Conservation (phyloP, 2,888 invertebrate genomes). For the Julus scanicus region DNA sequence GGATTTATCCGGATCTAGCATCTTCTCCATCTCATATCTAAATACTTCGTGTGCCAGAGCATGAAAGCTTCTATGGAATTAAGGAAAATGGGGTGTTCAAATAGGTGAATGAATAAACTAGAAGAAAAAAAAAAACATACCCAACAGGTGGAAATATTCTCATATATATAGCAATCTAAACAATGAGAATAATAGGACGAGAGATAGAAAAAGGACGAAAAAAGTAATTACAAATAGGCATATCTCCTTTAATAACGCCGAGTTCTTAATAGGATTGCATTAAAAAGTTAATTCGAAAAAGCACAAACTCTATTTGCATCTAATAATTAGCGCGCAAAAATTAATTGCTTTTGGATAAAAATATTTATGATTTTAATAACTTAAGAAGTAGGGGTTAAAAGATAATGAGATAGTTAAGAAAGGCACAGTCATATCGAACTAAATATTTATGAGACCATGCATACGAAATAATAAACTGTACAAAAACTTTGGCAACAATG, state of each 20-base stretch:
- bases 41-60: slow-evolving; percentile 36
- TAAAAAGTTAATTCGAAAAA: slow-evolving; percentile 47
- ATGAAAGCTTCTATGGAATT: slow-evolving; percentile 43
- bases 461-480: not conserved
- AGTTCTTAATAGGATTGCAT: slow-evolving; percentile 40
- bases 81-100: slow-evolving; percentile 34
- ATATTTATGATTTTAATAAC: slow-evolving; percentile 38
- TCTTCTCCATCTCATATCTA: not conserved
- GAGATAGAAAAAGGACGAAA: slow-evolving; percentile 13
- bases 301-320: slow-evolving; percentile 32
- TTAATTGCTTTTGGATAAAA: slow-evolving; percentile 29
- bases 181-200: slow-evolving; percentile 5
- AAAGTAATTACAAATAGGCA: slow-evolving; percentile 24
- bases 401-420: slow-evolving; percentile 14
- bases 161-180: slow-evolving; percentile 5
- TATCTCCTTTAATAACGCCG: slow-evolving; percentile 38
- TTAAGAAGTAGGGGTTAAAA: slow-evolving; percentile 2
- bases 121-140: not conserved
- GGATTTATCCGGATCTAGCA: slow-evolving; percentile 6
- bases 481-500: no score
- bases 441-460: not conserved
- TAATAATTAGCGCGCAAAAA: slow-evolving; percentile 36
- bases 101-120: slow-evolving; percentile 8
- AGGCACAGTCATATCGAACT: not conserved
- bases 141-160: slow-evolving; percentile 44